Base-by-base conservation (phyloP, 2,113 vertebrate genomes). In the Upupa epops region DNA sequence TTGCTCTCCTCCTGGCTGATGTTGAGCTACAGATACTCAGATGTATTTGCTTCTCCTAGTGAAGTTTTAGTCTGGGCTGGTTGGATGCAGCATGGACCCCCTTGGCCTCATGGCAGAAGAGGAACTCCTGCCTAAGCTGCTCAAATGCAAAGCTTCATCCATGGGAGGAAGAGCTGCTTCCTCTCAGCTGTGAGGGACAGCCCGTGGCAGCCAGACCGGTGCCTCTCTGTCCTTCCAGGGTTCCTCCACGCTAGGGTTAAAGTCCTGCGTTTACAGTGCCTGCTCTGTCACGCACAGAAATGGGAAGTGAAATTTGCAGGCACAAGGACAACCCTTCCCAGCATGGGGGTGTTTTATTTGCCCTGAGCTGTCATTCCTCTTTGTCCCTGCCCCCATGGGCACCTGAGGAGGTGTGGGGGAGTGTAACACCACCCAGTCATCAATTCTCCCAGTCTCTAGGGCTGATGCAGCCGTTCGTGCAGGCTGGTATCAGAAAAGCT, bases 391-490 rank as follows among this genome's bases (percentile, higher is more conserved):
- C 63, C 70, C 68, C 26, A 1, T 0, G 25, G 64, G 89, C 46
- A 15, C 59, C 11, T 7, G 4, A 56, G 64, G 68, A 72, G 46
- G 34, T 1, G 0, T 3, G 69, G 11, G 28, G 51, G 58, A 34
- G 51, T 63, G 42, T 26, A 17, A 4, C 1, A 6, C 71, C 36
- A 49, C 52, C 55, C 54, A 0, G 3, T 1, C 3, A 1, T 59
- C 1, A 4, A 20, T 48, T 22, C 21, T 81, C 24, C 34, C 58
- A 0, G 0, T 40, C 59, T 37, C 59, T 16, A 63, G 73, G 59
- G 52, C 59, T 36, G 58, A 0, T 37, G 64, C 93, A 79, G 93
- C 75, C 1, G 0, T 11, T 74, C 64, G 7, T 3, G 2, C 37
- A 17, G 66, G 5, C 65, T n/a, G 37, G 84, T 45, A 66, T 21